phyloP scores from a whole-genome alignment of 2,797 vertebrate species.

The Kryptolebias ocellatus region DNA sequence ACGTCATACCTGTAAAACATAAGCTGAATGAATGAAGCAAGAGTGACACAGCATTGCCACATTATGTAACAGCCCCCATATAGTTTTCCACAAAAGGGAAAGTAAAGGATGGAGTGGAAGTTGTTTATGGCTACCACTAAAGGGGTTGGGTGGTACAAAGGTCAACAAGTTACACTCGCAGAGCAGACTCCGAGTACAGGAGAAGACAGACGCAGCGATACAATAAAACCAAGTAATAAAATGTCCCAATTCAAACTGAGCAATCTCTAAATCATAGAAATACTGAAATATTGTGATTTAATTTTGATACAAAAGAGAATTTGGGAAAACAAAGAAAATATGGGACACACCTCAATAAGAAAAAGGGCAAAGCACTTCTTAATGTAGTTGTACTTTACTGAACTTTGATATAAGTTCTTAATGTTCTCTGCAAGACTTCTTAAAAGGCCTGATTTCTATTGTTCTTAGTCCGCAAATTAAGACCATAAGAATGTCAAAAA shows the following conservation, averaged over 20 bases:
- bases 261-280: neutral
- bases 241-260: neutral
- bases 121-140: conserved; percentile 13
- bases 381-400: too few species aligned
- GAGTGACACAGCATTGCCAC: conserved; percentile 46
- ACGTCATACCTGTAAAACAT: conserved; percentile 25
- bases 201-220: neutral
- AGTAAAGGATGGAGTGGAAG: conserved; percentile 37
- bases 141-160: conserved; percentile 16
- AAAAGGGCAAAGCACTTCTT: neutral
- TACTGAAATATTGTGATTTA: neutral
- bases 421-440: neutral
- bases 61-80: conserved; percentile 65
- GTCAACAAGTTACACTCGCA: conserved; percentile 44
- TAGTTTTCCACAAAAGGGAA: conserved; percentile 65
- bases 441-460: neutral
- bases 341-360: neutral
- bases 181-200: neutral
- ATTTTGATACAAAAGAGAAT: neutral
- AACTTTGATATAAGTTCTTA: neutral
- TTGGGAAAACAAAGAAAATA: neutral
- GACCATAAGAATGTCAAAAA: neutral
- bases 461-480: neutral
- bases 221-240: neutral
- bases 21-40: conserved; percentile 37